Evolutionary conservation across 1,140 invertebrate species (phyloP), one percentile per base, ranked within the genome.

Genomic region (Bombus polaris): DNA sequence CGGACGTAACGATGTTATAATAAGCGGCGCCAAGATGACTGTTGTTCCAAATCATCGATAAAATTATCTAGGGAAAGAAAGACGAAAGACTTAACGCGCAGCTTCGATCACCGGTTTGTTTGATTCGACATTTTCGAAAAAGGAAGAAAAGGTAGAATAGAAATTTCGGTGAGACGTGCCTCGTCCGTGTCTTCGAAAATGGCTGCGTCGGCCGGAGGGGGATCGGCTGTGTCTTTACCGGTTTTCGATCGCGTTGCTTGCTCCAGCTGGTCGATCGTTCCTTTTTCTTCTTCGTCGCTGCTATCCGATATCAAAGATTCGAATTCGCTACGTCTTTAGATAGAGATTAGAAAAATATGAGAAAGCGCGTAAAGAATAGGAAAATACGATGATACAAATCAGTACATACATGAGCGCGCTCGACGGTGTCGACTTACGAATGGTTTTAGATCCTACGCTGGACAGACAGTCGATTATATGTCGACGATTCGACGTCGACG

Each of bases 1-100:
- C 96, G 39, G 95, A 96, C 1, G 96, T 97, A 74, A 96, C 94
- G n/a, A 96, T 92, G 88, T 97, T 96, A 93, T 97, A 98, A 92
- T 96, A 97, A 0, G 97, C 97, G 25, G 97, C 90, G 6, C 90
- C 90, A 39, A 91, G 77, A 13, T 78, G 80, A 83, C 74, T 81
- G n/a, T 81, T 85, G 18, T 62, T 65, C 89, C 89, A 91, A 28
- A 89, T 81, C 65, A 89, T 18, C 3, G 89, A 68, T 15, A 91
- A 44, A 81, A 91, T 81, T 25, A 90, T 89, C 90, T 91, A 12
- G 9, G 10, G 66, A 39, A 62, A 15, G 22, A 57, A 15, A 22
- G 10, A 12, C 10, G 47, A 42, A 2, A 71, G 4, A 71, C 18
- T 25, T n/a, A 35, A 35, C 44, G 39, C 37, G 35, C 9, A 28